Percentiles rank a stretch among this genome's conserved stretches.
phyloP scores from a whole-genome alignment of 2,888 invertebrate genomes.

The Leptopilina myrica region DNA sequence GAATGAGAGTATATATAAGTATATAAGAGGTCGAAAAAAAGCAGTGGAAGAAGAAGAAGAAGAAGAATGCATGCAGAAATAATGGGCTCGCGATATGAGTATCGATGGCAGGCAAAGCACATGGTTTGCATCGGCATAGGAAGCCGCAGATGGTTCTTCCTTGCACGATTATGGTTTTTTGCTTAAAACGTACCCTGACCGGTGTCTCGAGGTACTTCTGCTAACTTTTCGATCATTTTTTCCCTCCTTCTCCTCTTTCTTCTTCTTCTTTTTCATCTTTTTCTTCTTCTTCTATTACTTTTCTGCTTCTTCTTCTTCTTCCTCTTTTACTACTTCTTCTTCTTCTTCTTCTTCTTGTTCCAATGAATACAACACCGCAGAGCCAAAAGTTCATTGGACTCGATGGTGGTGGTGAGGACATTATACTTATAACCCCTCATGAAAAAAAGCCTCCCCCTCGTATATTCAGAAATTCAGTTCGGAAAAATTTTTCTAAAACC shows the following conservation, averaged over 20 bases:
- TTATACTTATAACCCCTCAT: background rate
- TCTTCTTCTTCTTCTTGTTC: no score
- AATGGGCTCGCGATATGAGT: slow-evolving; percentile 49
- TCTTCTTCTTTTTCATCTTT: no score
- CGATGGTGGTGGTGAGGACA: background rate
- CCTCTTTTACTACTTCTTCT: no score
- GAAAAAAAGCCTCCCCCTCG: slow-evolving; percentile 6
- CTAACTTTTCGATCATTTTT: slow-evolving; percentile 57
- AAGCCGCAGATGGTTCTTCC: slow-evolving; percentile 74
- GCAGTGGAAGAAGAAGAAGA: no score
- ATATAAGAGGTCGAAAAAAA: no score
- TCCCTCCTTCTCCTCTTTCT: background rate
- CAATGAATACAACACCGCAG: slow-evolving; percentile 53
- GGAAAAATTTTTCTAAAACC: no score
- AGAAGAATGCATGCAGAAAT: slow-evolving; percentile 1
- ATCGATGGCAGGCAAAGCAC: slow-evolving; percentile 60
- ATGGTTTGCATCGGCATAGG: slow-evolving; percentile 70
- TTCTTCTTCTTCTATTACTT: no score
- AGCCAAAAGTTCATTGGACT: slow-evolving; percentile 35
- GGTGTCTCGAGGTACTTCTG: slow-evolving; percentile 38
- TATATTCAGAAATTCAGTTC: no score
- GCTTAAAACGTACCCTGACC: slow-evolving; percentile 52
- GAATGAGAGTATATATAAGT: no score
- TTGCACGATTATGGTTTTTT: slow-evolving; percentile 70
- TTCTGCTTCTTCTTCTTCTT: no score